Conservation (phyloP, 2,888 invertebrate genomes). For the Heliothis peltigera region DNA sequence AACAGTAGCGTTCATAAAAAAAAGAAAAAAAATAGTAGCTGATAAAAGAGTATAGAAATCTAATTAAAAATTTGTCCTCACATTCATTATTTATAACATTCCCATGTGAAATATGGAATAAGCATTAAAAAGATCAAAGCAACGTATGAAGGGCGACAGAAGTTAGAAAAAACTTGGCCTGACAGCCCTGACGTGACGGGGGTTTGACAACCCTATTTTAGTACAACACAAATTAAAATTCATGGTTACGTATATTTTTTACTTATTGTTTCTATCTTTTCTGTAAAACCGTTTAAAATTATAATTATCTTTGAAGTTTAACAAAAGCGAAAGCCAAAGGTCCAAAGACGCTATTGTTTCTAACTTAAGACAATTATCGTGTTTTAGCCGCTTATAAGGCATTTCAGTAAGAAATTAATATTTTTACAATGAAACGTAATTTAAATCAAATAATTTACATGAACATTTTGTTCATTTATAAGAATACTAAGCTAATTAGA, state of each 20-base stretch:
- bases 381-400: conserved; percentile 47
- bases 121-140: conserved; percentile 69
- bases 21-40: conserved; percentile 11
- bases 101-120: conserved; percentile 67
- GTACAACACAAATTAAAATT: conserved; percentile 60
- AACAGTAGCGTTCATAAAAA: neutral
- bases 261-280: conserved; percentile 27
- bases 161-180: conserved; percentile 64
- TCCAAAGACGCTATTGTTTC: conserved; percentile 58
- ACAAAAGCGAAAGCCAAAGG: conserved; percentile 57
- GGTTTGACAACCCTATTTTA: conserved; percentile 75
- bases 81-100: conserved; percentile 61
- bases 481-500: conserved; percentile 21
- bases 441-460: conserved; percentile 29
- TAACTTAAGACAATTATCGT: conserved; percentile 58
- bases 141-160: conserved; percentile 66
- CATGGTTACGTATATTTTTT: conserved; percentile 39
- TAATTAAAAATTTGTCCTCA: conserved; percentile 57
- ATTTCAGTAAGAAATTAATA: conserved; percentile 30
- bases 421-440: conserved; percentile 19
- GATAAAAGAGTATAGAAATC: conserved; percentile 19
- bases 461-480: conserved; percentile 23
- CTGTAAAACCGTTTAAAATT: conserved; percentile 56
- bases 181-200: conserved; percentile 65
- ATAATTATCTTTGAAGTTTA: conserved; percentile 60